These are phyloP conservation scores for Bagarius yarrelli DNA, from an alignment of 2,113 vertebrate species.

Conservation along the genomic window DNA sequence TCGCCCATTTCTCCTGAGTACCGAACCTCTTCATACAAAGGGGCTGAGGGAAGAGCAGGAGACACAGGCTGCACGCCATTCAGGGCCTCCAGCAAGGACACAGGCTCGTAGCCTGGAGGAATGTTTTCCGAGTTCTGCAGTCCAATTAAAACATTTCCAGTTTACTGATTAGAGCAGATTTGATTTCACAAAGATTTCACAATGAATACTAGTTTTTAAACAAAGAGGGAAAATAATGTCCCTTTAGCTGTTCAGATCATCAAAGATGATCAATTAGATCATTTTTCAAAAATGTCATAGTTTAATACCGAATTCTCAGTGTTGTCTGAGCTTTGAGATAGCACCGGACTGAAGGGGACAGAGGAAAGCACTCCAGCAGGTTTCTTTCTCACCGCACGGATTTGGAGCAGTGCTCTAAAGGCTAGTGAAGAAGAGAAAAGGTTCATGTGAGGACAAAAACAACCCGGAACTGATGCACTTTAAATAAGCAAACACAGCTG, in stretches of 20 bases:
- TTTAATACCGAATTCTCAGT: slow-evolving; percentile 80
- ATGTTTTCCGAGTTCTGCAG: slow-evolving; percentile 79
- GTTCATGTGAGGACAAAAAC: background rate
- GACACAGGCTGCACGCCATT: slow-evolving; percentile 79
- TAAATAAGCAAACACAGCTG: slow-evolving; percentile 56
- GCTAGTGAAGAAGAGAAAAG: slow-evolving; percentile 60
- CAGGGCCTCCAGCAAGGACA: slow-evolving; percentile 83
- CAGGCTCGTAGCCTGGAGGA: slow-evolving; percentile 83
- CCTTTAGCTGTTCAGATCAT: too few relatives aligned
- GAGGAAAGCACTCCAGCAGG: slow-evolving; percentile 75
- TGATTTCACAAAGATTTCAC: background rate
- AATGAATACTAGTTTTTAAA: slow-evolving; percentile 1
- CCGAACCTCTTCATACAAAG: slow-evolving; percentile 81
- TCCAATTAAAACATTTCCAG: background rate
- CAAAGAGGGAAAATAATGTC: background rate
- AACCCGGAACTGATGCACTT: background rate
- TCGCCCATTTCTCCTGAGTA: slow-evolving; percentile 75
- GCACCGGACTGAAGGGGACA: slow-evolving; percentile 80
- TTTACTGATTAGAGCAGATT: background rate
- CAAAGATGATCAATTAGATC: too few relatives aligned
- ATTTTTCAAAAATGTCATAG: background rate
- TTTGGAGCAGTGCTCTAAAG: slow-evolving; percentile 86
- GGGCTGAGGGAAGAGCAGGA: slow-evolving; percentile 77
- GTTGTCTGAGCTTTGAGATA: slow-evolving; percentile 82
- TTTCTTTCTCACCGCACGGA: slow-evolving; percentile 85